These are phyloP conservation scores for Andricus curvator DNA, from an alignment of 2,888 invertebrate species.

Conservation along the genomic window DNA sequence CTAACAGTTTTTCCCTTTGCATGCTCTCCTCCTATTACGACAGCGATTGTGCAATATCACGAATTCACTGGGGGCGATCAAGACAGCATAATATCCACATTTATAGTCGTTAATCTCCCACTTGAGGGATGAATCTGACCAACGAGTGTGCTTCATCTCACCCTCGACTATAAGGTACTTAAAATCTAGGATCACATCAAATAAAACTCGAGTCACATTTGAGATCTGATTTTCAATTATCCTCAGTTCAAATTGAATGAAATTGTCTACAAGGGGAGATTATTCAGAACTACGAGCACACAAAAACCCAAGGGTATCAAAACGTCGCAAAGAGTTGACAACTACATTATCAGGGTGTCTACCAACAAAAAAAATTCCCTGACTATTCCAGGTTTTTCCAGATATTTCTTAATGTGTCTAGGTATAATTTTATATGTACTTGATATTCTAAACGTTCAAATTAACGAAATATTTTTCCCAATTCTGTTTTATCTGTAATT, in stretches of 20 bases:
- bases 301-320: no score
- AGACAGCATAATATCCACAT: conserved; percentile 32
- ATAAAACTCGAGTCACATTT: conserved; percentile 11
- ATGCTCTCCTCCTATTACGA: conserved; percentile 19
- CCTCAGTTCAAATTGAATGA: background rate
- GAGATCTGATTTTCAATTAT: conserved; percentile 1
- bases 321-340: no score
- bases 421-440: no score
- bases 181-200: background rate
- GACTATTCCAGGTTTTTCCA: no score
- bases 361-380: no score
- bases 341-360: no score
- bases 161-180: conserved; percentile 16
- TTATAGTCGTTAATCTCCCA: conserved; percentile 30
- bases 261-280: background rate
- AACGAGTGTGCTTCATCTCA: conserved; percentile 11
- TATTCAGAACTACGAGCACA: background rate
- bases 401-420: no score
- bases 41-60: conserved; percentile 36
- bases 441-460: no score
- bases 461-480: no score
- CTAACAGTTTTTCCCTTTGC: conserved; percentile 29
- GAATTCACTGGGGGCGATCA: conserved; percentile 27
- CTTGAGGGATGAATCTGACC: conserved; percentile 28
- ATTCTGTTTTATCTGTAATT: no score